Evolutionary conservation across 30 jellyfish, hydroid and myxozoan genomes (phyloP), one percentile per base, ranked within the genome.

Genomic region (Aurelia coerulea): DNA sequence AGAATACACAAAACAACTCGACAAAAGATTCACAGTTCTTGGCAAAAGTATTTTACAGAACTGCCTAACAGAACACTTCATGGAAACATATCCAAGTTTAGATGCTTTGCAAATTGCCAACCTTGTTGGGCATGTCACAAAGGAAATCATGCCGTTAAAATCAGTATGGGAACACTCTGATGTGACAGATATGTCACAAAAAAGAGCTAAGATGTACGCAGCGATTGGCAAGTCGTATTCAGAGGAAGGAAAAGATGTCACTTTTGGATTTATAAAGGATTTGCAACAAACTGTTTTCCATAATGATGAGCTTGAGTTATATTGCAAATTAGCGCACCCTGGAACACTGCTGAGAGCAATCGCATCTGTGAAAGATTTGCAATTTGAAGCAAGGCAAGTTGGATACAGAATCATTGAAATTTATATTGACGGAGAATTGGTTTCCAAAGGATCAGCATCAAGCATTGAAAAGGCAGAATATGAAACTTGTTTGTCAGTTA

Each of bases 281-380:
- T 62, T 31, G 17, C 76, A 65, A 9, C 33, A 60, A 18, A 35
- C 12, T 16, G 53, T 18, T 17, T 83, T 46, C 14, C 74, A 65
- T 60, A 31, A 73, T 10, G 35, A 68, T 7, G 83, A 63, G 2
- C 51, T 84, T 41, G 68, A 62, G 2, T 46, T 37, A 19, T 84
- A 8, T 49, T 65, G 88, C 78, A 84, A 84, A 49, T 54, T 84
- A 68, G 93, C 93, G 11, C 93, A 84, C 65, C 93, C 93, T 1
- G 53, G 35, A 15, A 68, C 81, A 17, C 51, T 77, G 58, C 71
- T 84, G 37, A 67, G 49, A n/a, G 66, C 78, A 31, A 73, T 84
- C 32, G 72, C 78, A 52, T 8, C 29, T 54, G 41, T 29, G 52
- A 68, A 42, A 23, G 88, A 68, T 15, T 16, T 53, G 50, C 75